phyloP scores from a whole-genome alignment of 2,797 vertebrate genomes.

The Calcarius lapponicus region DNA sequence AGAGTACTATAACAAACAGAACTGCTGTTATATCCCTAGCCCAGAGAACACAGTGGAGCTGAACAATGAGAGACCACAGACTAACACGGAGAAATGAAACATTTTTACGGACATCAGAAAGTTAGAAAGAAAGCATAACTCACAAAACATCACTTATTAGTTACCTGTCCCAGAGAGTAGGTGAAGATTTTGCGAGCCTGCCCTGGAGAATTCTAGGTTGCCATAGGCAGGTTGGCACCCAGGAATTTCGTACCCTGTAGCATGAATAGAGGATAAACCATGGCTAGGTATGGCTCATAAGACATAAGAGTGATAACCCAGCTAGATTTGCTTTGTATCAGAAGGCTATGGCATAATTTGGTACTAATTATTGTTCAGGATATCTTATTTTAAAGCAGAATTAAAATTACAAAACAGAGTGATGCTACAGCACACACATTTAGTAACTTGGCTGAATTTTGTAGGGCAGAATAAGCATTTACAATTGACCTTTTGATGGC shows the following conservation, averaged over 20 bases:
- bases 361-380: not conserved
- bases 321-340: slow-evolving; percentile 40
- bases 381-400: slow-evolving; percentile 8
- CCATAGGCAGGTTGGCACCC: slow-evolving; percentile 82
- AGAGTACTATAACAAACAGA: not conserved
- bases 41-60: slow-evolving; percentile 9
- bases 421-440: not conserved
- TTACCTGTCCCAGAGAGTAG: slow-evolving; percentile 85
- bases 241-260: slow-evolving; percentile 83
- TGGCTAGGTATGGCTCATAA: slow-evolving; percentile 73
- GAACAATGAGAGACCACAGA: slow-evolving; percentile 7
- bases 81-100: slow-evolving; percentile 35
- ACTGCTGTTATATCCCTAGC: not conserved
- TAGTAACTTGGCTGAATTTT: not conserved
- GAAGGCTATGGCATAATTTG: slow-evolving; percentile 37
- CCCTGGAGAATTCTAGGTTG: slow-evolving; percentile 82
- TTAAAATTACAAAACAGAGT: not conserved
- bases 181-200: slow-evolving; percentile 82
- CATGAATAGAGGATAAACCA: slow-evolving; percentile 81
- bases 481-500: not conserved
- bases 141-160: slow-evolving; percentile 69
- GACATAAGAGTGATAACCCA: slow-evolving; percentile 54
- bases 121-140: slow-evolving; percentile 64
- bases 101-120: slow-evolving; percentile 44
- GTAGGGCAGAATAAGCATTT: not conserved